Conservation (phyloP, 1,140 invertebrate genomes). For the Magallana angulata region DNA sequence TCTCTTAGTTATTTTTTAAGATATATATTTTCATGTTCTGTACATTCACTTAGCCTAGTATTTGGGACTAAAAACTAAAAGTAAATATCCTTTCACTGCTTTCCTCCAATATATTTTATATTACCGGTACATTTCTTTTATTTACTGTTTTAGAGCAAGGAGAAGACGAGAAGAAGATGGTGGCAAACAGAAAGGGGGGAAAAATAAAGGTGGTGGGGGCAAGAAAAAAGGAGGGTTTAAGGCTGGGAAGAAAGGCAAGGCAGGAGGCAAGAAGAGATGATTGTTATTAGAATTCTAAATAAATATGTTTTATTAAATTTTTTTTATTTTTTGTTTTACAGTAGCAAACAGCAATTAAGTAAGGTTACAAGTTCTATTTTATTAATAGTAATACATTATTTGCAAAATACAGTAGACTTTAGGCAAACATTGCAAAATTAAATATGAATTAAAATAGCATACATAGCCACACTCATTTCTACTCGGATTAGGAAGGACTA, state of each 20-base stretch:
- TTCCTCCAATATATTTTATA: background rate
- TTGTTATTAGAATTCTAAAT: background rate
- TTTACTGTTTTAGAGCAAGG: conserved; percentile 18
- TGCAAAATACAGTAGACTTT: too few species aligned
- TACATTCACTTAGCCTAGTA: too few species aligned
- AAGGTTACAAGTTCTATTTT: too few species aligned
- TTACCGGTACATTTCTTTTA: background rate
- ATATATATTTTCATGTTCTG: too few species aligned
- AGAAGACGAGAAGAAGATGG: background rate
- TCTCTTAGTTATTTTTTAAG: too few species aligned
- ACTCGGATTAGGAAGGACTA: too few species aligned
- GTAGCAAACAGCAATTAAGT: background rate
- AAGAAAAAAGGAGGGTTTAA: background rate
- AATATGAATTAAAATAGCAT: too few species aligned
- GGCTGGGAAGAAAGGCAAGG: background rate
- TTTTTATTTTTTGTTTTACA: background rate
- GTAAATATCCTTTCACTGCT: too few species aligned
- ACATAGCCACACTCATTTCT: too few species aligned
- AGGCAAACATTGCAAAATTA: too few species aligned
- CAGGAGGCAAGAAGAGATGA: conserved; percentile 2
- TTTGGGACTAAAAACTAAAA: too few species aligned
- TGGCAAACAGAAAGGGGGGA: conserved; percentile 5
- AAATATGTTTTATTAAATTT: background rate
- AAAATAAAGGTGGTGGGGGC: conserved; percentile 14
- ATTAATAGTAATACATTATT: too few species aligned